A percentile compares a stretch with the other conserved stretches of the same genome.
Evolutionary conservation across 2,113 vertebrate genomes (phyloP).

Genomic region (Leptobrachium leishanense): DNA sequence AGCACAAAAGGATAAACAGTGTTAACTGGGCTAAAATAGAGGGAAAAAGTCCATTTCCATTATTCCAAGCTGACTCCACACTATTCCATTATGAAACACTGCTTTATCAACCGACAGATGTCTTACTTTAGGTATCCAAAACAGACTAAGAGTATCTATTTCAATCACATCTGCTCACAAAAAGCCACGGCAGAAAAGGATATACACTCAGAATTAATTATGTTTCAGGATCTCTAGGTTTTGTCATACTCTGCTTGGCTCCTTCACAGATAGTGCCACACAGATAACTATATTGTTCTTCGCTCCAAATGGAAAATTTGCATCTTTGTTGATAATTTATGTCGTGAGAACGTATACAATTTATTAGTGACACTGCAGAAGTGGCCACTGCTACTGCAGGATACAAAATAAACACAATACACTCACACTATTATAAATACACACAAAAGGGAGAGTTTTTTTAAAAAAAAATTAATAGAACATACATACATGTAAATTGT

Average conservation of each 20-base stretch:
- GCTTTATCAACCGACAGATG: conserved; percentile 78
- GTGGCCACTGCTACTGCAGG: too few relatives aligned
- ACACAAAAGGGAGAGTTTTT: too few relatives aligned
- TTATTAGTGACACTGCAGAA: too few relatives aligned
- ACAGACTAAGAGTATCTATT: conserved; percentile 81
- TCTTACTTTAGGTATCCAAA: conserved; percentile 79
- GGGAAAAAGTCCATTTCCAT: not conserved
- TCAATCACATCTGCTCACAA: conserved; percentile 83
- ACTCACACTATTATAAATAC: too few relatives aligned
- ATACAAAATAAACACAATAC: too few relatives aligned
- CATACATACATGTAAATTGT: too few relatives aligned
- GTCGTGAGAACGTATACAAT: too few relatives aligned
- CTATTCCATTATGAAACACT: conserved; percentile 70
- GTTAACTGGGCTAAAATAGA: not conserved
- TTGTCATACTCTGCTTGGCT: conserved; percentile 49
- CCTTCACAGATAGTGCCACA: conserved; percentile 39
- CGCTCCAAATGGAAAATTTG: too few relatives aligned
- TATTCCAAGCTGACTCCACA: not conserved
- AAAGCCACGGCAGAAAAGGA: conserved; percentile 72
- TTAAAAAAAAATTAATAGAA: too few relatives aligned
- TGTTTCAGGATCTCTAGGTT: conserved; percentile 59
- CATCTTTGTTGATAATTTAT: too few relatives aligned
- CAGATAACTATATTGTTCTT: not conserved
- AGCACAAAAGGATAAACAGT: too few relatives aligned
- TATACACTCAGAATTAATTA: conserved; percentile 62